Evolutionary conservation across 2,113 vertebrate species (phyloP).

Genomic region (Ceyx margarethae): DNA sequence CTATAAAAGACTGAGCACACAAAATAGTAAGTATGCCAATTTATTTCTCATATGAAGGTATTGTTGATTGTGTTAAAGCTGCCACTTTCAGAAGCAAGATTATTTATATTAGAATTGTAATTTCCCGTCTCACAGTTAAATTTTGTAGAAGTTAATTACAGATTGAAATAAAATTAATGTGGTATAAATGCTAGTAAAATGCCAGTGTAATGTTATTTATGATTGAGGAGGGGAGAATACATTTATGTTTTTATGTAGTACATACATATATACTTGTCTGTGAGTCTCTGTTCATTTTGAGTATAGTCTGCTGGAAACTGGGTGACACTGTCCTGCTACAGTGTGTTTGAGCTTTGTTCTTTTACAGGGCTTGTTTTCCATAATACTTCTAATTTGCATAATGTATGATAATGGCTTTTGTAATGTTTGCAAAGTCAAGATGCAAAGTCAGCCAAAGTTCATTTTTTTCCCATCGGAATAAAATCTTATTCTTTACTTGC

Average conservation of each 20-base stretch:
- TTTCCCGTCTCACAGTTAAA: slow-evolving; percentile 74
- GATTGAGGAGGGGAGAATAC: neutral
- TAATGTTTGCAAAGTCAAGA: neutral
- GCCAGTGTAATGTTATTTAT: slow-evolving; percentile 25
- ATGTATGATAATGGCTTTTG: neutral
- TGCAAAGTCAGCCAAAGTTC: neutral
- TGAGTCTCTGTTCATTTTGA: neutral
- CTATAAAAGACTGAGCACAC: slow-evolving; percentile 72
- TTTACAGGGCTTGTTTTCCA: neutral
- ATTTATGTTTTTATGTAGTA: neutral
- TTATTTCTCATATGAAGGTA: slow-evolving; percentile 68
- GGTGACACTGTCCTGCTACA: neutral
- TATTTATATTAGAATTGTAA: slow-evolving; percentile 72
- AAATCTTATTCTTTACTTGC: neutral
- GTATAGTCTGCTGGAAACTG: neutral
- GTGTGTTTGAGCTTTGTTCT: neutral
- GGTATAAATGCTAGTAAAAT: slow-evolving; percentile 58
- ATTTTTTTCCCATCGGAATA: neutral
- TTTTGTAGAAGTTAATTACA: slow-evolving; percentile 78
- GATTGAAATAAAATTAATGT: slow-evolving; percentile 72
- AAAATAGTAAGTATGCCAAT: slow-evolving; percentile 73
- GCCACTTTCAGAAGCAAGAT: slow-evolving; percentile 64
- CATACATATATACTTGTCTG: neutral
- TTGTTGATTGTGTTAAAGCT: slow-evolving; percentile 72
- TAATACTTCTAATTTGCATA: neutral